A percentile compares a stretch with the other conserved stretches of the same genome.
phyloP scores from a whole-genome alignment of 1,140 invertebrate species.

The Leguminivora glycinivorella region DNA sequence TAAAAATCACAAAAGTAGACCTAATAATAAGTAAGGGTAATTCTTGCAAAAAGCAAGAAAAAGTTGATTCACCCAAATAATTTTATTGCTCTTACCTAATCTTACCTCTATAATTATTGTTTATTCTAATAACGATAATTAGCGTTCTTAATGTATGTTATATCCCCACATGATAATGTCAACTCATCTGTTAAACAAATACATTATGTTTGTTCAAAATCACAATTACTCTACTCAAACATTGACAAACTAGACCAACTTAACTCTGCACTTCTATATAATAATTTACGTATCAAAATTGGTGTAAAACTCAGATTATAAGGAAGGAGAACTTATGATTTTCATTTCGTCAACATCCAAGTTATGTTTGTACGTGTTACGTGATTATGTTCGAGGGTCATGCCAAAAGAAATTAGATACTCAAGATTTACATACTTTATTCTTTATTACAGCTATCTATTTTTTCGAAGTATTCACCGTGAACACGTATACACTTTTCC shows the following conservation, averaged over 20 bases:
- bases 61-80: too few species aligned
- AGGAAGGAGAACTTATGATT: background rate
- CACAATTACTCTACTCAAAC: background rate
- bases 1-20: too few species aligned
- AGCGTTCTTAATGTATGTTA: background rate
- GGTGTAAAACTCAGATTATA: background rate
- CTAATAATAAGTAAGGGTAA: too few species aligned
- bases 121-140: background rate
- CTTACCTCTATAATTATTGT: too few species aligned
- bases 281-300: background rate
- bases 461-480: too few species aligned
- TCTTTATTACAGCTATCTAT: too few species aligned
- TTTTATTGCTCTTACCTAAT: too few species aligned
- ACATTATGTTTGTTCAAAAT: background rate
- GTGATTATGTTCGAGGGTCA: slow-evolving; percentile 13
- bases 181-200: background rate
- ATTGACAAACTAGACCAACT: background rate
- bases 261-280: background rate
- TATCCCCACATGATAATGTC: background rate
- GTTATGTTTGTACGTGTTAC: slow-evolving; percentile 3
- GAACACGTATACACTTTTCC: too few species aligned
- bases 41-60: too few species aligned
- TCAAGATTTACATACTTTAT: too few species aligned
- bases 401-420: too few species aligned
- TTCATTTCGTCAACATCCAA: background rate